Evolutionary conservation across 2,888 invertebrate species (phyloP), one percentile per base, ranked within the genome.

Genomic region (Polyploca ridens): DNA sequence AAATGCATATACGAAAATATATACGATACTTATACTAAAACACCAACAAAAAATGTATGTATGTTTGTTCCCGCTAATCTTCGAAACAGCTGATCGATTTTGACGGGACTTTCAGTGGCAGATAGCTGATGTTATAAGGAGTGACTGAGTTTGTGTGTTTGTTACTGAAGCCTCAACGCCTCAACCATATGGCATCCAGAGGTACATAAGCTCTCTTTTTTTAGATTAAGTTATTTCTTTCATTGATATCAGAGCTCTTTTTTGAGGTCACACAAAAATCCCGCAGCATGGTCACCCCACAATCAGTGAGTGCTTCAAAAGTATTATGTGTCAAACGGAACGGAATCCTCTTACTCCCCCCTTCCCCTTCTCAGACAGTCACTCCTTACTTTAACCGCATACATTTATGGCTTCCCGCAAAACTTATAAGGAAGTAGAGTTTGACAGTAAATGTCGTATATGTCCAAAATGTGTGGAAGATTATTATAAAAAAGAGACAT

Each of bases 261-360:
- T 14, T 54, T 46, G 8, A 8, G 14, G 6, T 60, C 69, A 33
- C 57, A 62, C 38, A 54, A 44, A 27, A 3, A 58, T 11, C 27
- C 8, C 1, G 4, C 11, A 10, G 33, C 33, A 58, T 86, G 80
- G 87, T 71, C 71, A 77, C 83, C 74, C 73, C 75, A 84, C 78
- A 73, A 72, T 74, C 73, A 80, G 78, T 79, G 78, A 77, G 78
- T 69, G 76, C 83, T 83, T 82, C 87, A 88, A 84, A 86, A 84
- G 89, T 89, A 91, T 90, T 87, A 88, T 76, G 89, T 85, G 85
- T 87, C 89, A 87, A 89, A 85, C 79, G 82, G 86, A 89, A 85
- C 78, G 82, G 83, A 90, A 91, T 90, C 91, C 91, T 89, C 91
- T 91, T 90, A 90, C 79, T 76, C 67, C 69, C 70, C 67, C 69